Base-by-base conservation (phyloP, 2,888 invertebrate species). In the Yponomeuta cagnagella region DNA sequence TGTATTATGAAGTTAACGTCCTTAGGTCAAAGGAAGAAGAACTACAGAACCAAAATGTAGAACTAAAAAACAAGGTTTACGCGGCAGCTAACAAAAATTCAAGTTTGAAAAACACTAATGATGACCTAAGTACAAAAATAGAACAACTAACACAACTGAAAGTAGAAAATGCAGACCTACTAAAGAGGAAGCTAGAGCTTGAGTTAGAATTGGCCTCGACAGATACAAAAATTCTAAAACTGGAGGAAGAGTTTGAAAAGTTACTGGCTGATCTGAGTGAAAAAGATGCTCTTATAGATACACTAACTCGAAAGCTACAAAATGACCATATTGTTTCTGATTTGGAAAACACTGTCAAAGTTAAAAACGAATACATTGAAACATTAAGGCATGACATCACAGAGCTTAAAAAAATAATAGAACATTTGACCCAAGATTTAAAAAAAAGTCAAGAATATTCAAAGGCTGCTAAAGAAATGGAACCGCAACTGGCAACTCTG, bases 161-260 rank as follows among this genome's bases (percentile, higher is more conserved):
- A 79, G 75, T 81, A 73, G 78, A 89, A 84, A 83, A 84, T 82
- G 68, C 82, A 71, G 75, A 77, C 71, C 73, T 86, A 72, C n/a
- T 73, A 70, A 75, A 82, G 64, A 69, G 31, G 10, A 88, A 87
- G 77, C 65, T 77, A 1, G 74, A 82, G 69, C 73, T 88, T 10
- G 87, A 89, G 78, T 68, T 78, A 15, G 88, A 89, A 73, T 74
- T 90, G 30, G 76, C 81, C 10, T 75, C 79, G 0, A 85, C 86
- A 10, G 86, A 88, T 72, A 71, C 74, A 1, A 92, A 88, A 77
- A 85, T 86, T 31, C 74, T 82, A 6, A 79, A 82, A 70, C 78
- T 93, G 66, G 92, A 93, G 74, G 82, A 85, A 75, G 89, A 90
- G 74, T 82, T 93, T 71, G 82, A 82, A 2, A 85, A 84, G 69